Base-by-base conservation (phyloP, 2,113 vertebrate species). In the Nycticebus coucang region DNA sequence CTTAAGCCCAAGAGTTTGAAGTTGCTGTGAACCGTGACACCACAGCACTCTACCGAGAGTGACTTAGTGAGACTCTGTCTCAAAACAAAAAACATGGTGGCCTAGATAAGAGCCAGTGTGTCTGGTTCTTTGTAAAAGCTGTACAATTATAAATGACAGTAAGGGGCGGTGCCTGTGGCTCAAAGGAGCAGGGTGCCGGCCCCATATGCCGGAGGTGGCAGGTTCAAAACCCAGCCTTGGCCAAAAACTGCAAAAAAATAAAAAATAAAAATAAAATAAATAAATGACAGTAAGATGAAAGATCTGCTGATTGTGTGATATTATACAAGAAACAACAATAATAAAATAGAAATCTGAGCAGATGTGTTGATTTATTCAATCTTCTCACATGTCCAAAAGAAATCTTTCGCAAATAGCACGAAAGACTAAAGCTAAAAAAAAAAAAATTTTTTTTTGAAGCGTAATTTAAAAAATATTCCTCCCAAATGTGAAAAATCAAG, bases 271-370 rank as follows among this genome's bases (percentile, higher is more conserved):
- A n/a, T n/a, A n/a, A n/a, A n/a, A n/a, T n/a, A n/a, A n/a, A 45
- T 24, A 53, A 83, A 26, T 13, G 50, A 89, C 69, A 94, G 57
- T 30, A 41, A 85, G 26, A 50, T 19, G 64, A 82, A 64, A 81
- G 50, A 78, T 66, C 37, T 72, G 60, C 45, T 66, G 57, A 68
- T 64, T 33, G 15, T 60, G n/a, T 68, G 22, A n/a, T n/a, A 60
- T 60, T 74, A 71, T 78, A 72, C 28, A 91, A 88, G 53, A 85
- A 91, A 57, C 33, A 81, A 89, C 33, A n/a, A 74, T 41, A 82
- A 66, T 66, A 81, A 88, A 91, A 41, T 4, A 80, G 37, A 94
- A 94, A 88, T 87, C 68, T 71, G 62, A 88, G 86, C 41, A 89
- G 92, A 77, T 90, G 53, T 24, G 74, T 21, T 64, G 50, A 92